Conservation (phyloP, 1,140 invertebrate species). For the Penaeus japonicus region DNA sequence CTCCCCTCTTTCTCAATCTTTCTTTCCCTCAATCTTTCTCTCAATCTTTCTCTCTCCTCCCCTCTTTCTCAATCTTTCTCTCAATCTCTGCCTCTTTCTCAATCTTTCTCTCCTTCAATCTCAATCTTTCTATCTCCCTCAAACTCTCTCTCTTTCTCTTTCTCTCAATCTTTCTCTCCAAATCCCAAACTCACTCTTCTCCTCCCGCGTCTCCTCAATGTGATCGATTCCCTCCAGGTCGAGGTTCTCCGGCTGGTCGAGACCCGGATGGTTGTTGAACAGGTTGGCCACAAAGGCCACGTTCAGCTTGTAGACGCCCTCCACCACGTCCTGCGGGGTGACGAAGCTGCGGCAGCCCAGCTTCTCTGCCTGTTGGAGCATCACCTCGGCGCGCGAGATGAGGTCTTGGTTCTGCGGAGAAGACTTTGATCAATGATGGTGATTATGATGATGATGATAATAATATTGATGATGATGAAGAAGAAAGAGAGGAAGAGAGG, state of each 20-base stretch:
- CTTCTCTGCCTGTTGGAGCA: slow-evolving; percentile 96
- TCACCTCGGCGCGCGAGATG: slow-evolving; percentile 86
- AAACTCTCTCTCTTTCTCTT: no score
- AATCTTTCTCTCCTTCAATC: no score
- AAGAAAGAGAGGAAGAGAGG: no score
- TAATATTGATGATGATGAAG: no score
- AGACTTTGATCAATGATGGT: slow-evolving; percentile 25
- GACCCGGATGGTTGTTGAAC: slow-evolving; percentile 96
- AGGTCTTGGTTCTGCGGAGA: slow-evolving; percentile 76
- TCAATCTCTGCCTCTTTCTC: no score
- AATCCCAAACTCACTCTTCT: slow-evolving; percentile 81
- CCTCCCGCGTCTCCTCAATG: slow-evolving; percentile 91
- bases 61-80: no score
- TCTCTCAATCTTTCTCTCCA: no score
- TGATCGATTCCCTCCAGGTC: slow-evolving; percentile 68
- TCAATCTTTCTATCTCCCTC: no score
- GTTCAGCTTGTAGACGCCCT: slow-evolving; percentile 97
- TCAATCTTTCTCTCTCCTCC: no score
- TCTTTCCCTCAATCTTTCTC: no score
- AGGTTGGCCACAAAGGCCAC: slow-evolving; percentile 98
- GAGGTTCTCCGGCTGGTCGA: slow-evolving; percentile 65
- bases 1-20: no score
- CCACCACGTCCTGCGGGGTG: slow-evolving; percentile 91
- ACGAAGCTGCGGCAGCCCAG: slow-evolving; percentile 95
- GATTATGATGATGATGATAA: no score